A percentile compares a stretch with the other conserved stretches of the same genome.
Evolutionary conservation across 2,113 vertebrate genomes (phyloP).

Genomic region (Neotragus pygmaeus): DNA sequence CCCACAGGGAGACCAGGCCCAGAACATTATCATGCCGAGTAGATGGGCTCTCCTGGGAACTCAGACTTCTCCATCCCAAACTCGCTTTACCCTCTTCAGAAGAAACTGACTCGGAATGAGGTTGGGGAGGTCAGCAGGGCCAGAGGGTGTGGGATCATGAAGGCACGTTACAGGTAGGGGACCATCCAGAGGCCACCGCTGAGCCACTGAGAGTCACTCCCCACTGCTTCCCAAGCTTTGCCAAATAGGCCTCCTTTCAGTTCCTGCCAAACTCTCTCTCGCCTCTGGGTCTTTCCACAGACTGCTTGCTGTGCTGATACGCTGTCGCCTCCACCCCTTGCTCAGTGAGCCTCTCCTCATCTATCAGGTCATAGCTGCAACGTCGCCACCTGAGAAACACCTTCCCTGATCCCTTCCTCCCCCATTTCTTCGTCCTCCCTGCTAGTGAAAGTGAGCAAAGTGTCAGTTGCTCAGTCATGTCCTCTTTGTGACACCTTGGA

Average conservation of each 20-base stretch:
- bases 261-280: neutral
- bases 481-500: neutral
- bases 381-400: neutral
- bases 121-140: neutral
- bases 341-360: neutral
- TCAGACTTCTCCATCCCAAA: neutral
- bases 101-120: neutral
- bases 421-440: fast-evolving
- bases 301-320: neutral
- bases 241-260: neutral
- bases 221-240: neutral
- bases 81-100: neutral
- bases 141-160: neutral
- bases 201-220: neutral
- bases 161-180: neutral
- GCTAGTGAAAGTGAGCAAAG: neutral
- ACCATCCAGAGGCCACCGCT: neutral
- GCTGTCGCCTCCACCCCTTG: neutral
- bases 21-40: neutral
- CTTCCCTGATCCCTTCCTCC: neutral
- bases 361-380: neutral
- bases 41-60: neutral
- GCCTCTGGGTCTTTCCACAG: neutral
- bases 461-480: neutral
- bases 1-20: neutral